Evolutionary conservation across 2,797 vertebrate genomes (phyloP).

Genomic region (Pangasius sanitwongsei): DNA sequence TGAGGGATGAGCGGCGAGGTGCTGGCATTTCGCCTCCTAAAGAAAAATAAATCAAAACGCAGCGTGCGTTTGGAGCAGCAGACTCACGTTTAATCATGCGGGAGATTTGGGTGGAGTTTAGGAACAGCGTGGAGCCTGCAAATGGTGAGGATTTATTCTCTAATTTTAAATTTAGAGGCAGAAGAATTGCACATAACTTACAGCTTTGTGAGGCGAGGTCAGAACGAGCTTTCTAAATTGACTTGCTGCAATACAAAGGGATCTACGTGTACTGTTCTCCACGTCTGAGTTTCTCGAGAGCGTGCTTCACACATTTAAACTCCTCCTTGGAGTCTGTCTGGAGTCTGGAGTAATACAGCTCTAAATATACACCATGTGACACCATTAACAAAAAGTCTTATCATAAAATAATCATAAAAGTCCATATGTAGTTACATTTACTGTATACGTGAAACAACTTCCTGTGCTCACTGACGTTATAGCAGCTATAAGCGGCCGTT

Average conservation of each 20-base stretch:
- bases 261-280: not conserved
- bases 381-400: not conserved
- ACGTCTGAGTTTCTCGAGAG: not conserved
- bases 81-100: constrained; percentile 44
- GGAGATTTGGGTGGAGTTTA: constrained; percentile 28
- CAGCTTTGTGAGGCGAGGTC: not conserved
- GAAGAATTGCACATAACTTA: not conserved
- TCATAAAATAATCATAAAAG: not conserved
- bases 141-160: constrained; percentile 16
- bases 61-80: constrained; percentile 37
- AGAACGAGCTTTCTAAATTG: not conserved
- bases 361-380: not conserved
- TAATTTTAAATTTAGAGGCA: not conserved
- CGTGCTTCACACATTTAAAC: not conserved
- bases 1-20: constrained; percentile 47
- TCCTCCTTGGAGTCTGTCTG: not conserved
- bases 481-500: not conserved
- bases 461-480: not conserved
- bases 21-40: constrained; percentile 40
- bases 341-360: not conserved
- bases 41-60: constrained; percentile 54
- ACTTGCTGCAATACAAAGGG: not conserved
- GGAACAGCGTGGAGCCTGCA: constrained; percentile 12
- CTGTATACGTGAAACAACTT: not conserved
- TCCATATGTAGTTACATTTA: not conserved